These are phyloP conservation scores for Bungarus multicinctus DNA, from an alignment of 2,113 vertebrate genomes.

Conservation along the genomic window DNA sequence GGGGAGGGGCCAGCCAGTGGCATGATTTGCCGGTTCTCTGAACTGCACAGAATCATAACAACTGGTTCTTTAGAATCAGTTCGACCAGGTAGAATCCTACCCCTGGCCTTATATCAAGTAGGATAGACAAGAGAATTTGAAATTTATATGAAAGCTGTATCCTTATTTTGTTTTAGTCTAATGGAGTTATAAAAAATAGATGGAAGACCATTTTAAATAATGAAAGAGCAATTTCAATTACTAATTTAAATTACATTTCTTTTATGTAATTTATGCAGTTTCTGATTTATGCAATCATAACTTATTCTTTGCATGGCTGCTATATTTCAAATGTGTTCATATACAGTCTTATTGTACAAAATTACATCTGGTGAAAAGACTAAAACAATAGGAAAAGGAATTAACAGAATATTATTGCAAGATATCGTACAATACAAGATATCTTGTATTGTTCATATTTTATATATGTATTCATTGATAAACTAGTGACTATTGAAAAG, in stretches of 20 bases:
- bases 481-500: neutral
- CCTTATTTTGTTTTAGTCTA: neutral
- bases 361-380: neutral
- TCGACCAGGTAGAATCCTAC: too few relatives aligned
- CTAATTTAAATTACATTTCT: neutral
- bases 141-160: neutral
- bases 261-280: neutral
- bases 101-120: neutral
- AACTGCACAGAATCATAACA: too few relatives aligned
- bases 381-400: neutral
- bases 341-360: neutral
- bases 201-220: neutral
- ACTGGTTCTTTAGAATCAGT: too few relatives aligned
- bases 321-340: neutral
- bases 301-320: neutral
- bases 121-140: neutral
- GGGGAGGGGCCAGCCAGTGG: too few relatives aligned
- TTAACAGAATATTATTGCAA: neutral
- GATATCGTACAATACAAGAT: neutral
- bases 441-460: neutral
- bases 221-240: neutral
- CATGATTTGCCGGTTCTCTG: too few relatives aligned
- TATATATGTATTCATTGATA: neutral
- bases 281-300: neutral
- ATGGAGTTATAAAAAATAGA: neutral